phyloP scores from a whole-genome alignment of 1,140 invertebrate species.

The Heliothis subflexa region DNA sequence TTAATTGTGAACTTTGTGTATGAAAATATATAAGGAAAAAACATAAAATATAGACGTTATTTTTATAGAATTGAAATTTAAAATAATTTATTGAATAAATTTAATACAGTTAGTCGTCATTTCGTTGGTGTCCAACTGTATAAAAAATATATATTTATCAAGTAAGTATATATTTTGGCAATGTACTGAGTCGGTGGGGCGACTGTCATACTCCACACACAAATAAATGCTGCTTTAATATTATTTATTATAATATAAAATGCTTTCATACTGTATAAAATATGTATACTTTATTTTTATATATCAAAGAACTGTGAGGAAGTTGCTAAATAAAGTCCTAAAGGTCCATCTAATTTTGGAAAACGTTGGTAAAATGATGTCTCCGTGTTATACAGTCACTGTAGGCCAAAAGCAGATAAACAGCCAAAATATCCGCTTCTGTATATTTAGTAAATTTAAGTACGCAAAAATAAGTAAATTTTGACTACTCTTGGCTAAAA shows the following conservation, averaged over 20 bases:
- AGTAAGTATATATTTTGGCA: conserved; percentile 33
- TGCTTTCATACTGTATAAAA: conserved; percentile 40
- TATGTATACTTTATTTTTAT: conserved; percentile 6
- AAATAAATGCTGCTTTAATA: conserved; percentile 42
- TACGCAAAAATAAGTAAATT: conserved; percentile 1
- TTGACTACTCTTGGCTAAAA: no score
- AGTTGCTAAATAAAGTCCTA: neutral
- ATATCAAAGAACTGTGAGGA: neutral
- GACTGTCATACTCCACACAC: conserved; percentile 41
- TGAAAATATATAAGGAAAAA: no score
- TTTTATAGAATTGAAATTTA: no score
- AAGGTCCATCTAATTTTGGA: no score
- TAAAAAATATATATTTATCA: neutral
- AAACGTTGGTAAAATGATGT: no score
- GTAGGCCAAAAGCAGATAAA: neutral
- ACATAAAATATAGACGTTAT: no score
- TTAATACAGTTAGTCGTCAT: neutral
- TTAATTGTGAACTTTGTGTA: no score
- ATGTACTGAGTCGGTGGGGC: conserved; percentile 41
- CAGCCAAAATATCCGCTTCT: neutral
- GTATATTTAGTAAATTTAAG: neutral
- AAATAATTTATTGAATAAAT: neutral
- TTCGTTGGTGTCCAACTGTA: neutral
- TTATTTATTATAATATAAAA: conserved; percentile 40
- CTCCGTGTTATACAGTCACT: neutral